These are phyloP conservation scores for Zaprionus gabonicus DNA, from an alignment of 1,140 invertebrate species.

Conservation along the genomic window DNA sequence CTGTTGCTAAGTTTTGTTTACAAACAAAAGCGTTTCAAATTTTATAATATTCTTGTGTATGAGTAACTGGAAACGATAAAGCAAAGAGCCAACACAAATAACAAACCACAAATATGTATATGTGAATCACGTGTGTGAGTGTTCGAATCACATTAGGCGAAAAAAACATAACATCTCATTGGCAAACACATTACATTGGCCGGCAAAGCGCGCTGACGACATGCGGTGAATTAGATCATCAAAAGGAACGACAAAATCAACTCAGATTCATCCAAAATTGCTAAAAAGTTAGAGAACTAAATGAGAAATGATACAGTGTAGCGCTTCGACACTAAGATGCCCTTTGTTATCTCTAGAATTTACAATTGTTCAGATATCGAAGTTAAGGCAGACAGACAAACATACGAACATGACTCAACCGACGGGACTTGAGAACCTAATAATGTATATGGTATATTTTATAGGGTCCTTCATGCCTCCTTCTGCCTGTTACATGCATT, in stretches of 20 bases:
- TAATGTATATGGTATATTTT: no score
- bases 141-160: slow-evolving; percentile 29
- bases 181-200: slow-evolving; percentile 17
- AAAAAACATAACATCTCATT: slow-evolving; percentile 3
- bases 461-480: no score
- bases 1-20: slow-evolving; percentile 47
- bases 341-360: no score
- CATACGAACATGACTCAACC: no score
- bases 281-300: slow-evolving; percentile 5
- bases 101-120: background rate
- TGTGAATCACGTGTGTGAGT: background rate
- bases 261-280: slow-evolving; percentile 8
- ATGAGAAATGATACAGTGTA: no score
- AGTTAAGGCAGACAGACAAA: no score
- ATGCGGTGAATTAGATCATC: slow-evolving; percentile 47
- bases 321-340: no score
- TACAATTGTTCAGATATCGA: no score
- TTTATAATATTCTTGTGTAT: slow-evolving; percentile 1
- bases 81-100: background rate
- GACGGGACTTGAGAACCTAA: no score
- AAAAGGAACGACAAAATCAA: slow-evolving; percentile 13
- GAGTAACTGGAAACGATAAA: background rate
- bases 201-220: slow-evolving; percentile 18
- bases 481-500: no score
- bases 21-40: slow-evolving; percentile 42